Base-by-base conservation (phyloP, 2,888 invertebrate genomes). In the Zele albiditarsus region DNA sequence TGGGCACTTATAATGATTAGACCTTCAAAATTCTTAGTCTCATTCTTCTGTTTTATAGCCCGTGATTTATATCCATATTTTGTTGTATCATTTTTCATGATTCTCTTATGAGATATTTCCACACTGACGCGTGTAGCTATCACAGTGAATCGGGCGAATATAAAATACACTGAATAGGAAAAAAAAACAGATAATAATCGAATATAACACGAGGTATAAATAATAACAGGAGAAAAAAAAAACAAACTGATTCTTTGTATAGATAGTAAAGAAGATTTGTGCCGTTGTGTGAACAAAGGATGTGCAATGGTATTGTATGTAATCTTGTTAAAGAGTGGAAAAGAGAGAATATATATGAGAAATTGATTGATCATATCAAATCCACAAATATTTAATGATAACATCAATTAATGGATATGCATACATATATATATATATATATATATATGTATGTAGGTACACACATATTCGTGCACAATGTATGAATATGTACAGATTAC, bases 261-360 rank as follows among this genome's bases (percentile, higher is more conserved):
- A 42, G 23, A 42, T 33, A 58, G 38, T 25, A 23, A n/a, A n/a
- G n/a, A 38, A n/a, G 20, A 23, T 38, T 42, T 23, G 38, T 65
- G 38, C 42, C 14, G 65, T 65, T n/a, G 2, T n/a, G 12, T 42
- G n/a, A 65, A 65, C 25, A 33, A 31, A 63, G 28, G 14, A 63
- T 33, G 62, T 63, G 31, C 62, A 63, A 33, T 63, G 62, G 20
- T 31, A 16, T 46, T 25, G 23, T 20, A 16, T 12, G n/a, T 27
- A 33, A 31, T 28, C 4, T 76, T 75, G 77, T 78, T 75, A 76
- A 80, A 77, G 77, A 75, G 76, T 74, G 3, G 16, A 38, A 20
- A 16, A 63, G 3, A 63, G 38, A 33, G 23, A 38, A 33, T 20
- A 38, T 60, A 31, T n/a, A 33, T 20, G 16, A 38, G 38, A 63